Base-by-base conservation (phyloP, 1,140 invertebrate species). In the Aporrectodea caliginosa region DNA sequence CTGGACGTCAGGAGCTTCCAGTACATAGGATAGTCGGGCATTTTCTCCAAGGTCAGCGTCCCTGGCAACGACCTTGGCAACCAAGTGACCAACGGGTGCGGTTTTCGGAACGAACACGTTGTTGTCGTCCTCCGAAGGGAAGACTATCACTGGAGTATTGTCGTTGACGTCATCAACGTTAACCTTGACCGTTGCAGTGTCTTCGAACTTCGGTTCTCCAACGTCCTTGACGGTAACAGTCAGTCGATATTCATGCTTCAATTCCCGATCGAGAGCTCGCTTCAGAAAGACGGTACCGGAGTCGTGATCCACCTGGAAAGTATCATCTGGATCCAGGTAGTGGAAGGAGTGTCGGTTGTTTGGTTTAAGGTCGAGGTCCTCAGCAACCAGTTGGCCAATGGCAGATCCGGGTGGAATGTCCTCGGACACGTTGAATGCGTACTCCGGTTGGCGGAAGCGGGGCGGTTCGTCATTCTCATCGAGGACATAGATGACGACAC, bases 151-250 rank as follows among this genome's bases (percentile, higher is more conserved):
- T 1, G 80, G 80, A n/a, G 80, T 70, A 43, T 81, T 81, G 69
- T 81, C 80, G 77, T 81, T 81, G 12, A 43, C 43, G 32, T 81
- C 80, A n/a, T 34, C 71, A n/a, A 81, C 80, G 69, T 35, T 72
- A 12, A 81, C 73, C 43, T 69, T 78, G 1, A 81, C 68, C 29
- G 27, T 73, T 1, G 70, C 80, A 43, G 79, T 69, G 30, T n/a
- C 31, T 32, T 22, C 33, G 31, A 58, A 58, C n/a, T 27, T 22
- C 29, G 75, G 75, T 6, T 27, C 32, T n/a, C 31, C 96, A 85
- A 93, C 92, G 88, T 98, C 96, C 77, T 91, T 90, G 0, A 94
- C 96, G 88, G 95, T 93, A 16, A 94, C 92, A 1, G 93, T 92
- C 31, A 97, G 87, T 82, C 95, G 93, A 88, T 97, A 94, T 0